Percentiles rank a stretch among this genome's conserved stretches.
These are phyloP conservation scores for Caenorhabditis zanzibari DNA, from an alignment of 2,888 invertebrate species.

Conservation along the genomic window DNA sequence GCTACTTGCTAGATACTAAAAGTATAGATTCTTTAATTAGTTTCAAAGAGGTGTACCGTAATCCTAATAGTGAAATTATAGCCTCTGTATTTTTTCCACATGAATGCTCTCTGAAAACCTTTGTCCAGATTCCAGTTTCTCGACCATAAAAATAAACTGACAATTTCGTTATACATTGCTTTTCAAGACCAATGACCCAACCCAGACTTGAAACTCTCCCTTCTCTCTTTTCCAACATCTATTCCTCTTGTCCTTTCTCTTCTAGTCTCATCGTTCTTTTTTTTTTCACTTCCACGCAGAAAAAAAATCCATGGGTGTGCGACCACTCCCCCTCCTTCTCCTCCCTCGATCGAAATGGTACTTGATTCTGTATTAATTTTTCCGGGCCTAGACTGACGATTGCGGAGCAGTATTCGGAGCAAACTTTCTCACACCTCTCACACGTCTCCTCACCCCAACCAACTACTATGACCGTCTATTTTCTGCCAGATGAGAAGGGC, in stretches of 20 bases:
- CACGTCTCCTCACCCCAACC: conserved; percentile 41
- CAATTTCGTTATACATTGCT: conserved; percentile 13
- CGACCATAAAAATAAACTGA: neutral
- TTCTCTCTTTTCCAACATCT: neutral
- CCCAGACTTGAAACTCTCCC: conserved; percentile 26
- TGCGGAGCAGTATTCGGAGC: conserved; percentile 62
- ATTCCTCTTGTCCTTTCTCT: conserved; percentile 25
- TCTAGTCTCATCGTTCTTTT: conserved; percentile 27
- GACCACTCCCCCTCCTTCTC: conserved; percentile 7
- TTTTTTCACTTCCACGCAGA: conserved; percentile 8
- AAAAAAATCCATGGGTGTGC: conserved; percentile 20
- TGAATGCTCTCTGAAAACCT: neutral
- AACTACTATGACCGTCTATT: conserved; percentile 57
- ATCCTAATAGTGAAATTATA: too few relatives aligned
- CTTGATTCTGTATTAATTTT: conserved; percentile 45
- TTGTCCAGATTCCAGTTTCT: neutral
- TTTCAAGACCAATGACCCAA: conserved; percentile 35
- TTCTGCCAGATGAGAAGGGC: conserved; percentile 59
- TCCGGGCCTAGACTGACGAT: conserved; percentile 46
- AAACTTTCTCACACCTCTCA: conserved; percentile 38
- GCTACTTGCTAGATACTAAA: neutral
- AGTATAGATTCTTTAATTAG: too few relatives aligned
- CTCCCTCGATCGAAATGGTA: conserved; percentile 38
- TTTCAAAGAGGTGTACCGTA: neutral
- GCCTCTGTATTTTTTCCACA: conserved; percentile 6